A percentile compares a stretch with the other conserved stretches of the same genome.
phyloP scores from a whole-genome alignment of 2,888 invertebrate genomes.

The Drosophila mimica region DNA sequence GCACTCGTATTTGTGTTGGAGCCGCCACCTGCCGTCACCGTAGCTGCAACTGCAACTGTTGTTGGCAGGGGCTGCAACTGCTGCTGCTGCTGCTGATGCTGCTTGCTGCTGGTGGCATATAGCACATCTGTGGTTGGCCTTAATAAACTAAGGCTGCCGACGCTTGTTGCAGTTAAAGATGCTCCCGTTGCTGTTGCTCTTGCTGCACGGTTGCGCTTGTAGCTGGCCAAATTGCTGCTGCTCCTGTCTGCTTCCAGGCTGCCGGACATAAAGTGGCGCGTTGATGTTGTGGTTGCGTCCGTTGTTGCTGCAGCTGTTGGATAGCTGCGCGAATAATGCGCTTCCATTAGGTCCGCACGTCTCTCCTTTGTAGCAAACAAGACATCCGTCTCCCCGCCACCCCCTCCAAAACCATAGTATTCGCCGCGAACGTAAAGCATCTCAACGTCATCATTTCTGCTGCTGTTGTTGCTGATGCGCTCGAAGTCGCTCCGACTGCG shows the following conservation, averaged over 20 bases:
- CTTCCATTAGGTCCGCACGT: slow-evolving; percentile 68
- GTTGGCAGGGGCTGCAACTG: slow-evolving; percentile 21
- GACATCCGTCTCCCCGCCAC: slow-evolving; percentile 28
- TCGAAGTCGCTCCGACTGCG: slow-evolving; percentile 60
- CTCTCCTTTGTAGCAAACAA: slow-evolving; percentile 50
- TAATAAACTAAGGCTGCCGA: slow-evolving; percentile 40
- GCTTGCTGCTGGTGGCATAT: slow-evolving; percentile 67
- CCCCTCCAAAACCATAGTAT: slow-evolving; percentile 59
- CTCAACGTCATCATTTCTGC: slow-evolving; percentile 26
- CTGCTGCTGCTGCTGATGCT: slow-evolving; percentile 44
- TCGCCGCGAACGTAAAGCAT: slow-evolving; percentile 48
- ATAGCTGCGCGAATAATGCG: slow-evolving; percentile 55
- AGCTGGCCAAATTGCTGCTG: background rate
- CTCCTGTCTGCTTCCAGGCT: slow-evolving; percentile 15
- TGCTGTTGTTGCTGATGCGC: slow-evolving; percentile 15
- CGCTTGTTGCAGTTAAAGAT: slow-evolving; percentile 21
- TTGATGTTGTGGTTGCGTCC: slow-evolving; percentile 12
- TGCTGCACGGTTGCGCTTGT: slow-evolving; percentile 24
- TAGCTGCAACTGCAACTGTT: slow-evolving; percentile 20
- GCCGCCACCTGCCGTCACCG: slow-evolving; percentile 50
- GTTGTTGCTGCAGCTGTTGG: slow-evolving; percentile 33
- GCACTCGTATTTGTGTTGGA: slow-evolving; percentile 49
- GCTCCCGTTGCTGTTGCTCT: slow-evolving; percentile 16
- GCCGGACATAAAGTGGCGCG: slow-evolving; percentile 24
- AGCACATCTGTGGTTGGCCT: slow-evolving; percentile 54